Percentiles rank a stretch among this genome's conserved stretches.
These are phyloP conservation scores for Dendrolimus houi DNA, from an alignment of 2,888 invertebrate species.

Conservation along the genomic window DNA sequence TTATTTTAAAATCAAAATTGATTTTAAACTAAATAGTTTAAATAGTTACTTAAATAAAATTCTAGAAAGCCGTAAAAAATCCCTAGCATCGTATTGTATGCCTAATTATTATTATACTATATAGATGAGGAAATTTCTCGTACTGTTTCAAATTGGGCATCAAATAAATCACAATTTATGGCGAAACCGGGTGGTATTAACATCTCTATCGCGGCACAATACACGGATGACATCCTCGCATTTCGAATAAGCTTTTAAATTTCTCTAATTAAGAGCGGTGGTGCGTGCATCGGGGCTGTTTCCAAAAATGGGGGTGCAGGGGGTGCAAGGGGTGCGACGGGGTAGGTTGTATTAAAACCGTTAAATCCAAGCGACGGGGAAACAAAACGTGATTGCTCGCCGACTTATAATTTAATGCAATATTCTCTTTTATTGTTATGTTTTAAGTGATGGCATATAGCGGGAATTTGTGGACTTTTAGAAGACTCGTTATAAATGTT, in stretches of 20 bases:
- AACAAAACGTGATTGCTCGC: conserved; percentile 73
- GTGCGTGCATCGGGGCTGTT: conserved; percentile 20
- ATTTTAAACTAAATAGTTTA: no score
- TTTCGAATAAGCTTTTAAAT: conserved; percentile 58
- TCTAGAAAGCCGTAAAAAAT: no score
- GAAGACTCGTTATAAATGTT: no score
- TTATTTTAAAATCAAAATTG: no score
- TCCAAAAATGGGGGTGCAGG: background rate
- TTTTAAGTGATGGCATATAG: conserved; percentile 22
- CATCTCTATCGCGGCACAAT: conserved; percentile 5
- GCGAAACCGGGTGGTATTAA: background rate
- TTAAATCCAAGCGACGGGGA: conserved; percentile 60
- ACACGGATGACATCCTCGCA: conserved; percentile 47
- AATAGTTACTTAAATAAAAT: no score
- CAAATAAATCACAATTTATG: background rate
- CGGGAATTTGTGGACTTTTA: conserved; percentile 10
- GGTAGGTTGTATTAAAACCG: conserved; percentile 61
- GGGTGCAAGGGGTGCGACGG: conserved; percentile 3
- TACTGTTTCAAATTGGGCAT: background rate
- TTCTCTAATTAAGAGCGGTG: conserved; percentile 65
- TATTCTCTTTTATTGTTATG: conserved; percentile 50
- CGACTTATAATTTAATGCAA: conserved; percentile 76
- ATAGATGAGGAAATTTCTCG: no score
- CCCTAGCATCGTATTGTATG: no score
- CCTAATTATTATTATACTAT: no score